phyloP scores from a whole-genome alignment of 2,797 vertebrate genomes.

The Capromys pilorides region DNA sequence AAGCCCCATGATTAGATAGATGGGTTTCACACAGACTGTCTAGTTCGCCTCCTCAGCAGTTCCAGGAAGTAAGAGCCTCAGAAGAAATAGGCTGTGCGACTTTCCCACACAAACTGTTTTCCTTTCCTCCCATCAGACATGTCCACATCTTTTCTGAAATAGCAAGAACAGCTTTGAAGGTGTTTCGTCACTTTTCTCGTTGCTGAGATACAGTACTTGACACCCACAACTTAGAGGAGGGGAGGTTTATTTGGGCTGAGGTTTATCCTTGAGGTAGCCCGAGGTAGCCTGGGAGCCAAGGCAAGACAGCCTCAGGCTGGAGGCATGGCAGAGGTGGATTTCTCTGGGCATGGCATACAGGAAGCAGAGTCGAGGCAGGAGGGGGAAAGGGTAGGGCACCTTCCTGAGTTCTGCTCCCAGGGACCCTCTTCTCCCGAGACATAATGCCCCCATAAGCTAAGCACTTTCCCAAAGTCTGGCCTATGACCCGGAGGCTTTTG shows the following conservation, averaged over 20 bases:
- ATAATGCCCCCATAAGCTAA: not conserved
- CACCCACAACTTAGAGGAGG: not conserved
- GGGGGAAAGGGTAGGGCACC: not conserved
- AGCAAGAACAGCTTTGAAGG: not conserved
- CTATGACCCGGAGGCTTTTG: not conserved
- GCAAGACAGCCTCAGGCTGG: not conserved
- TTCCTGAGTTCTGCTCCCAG: not conserved
- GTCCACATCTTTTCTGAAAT: not conserved
- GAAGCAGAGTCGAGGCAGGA: not conserved
- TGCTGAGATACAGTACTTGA: not conserved
- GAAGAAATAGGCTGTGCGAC: not conserved
- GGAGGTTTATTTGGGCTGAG: not conserved
- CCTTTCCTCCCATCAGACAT: not conserved
- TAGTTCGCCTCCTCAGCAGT: slow-evolving; percentile 57
- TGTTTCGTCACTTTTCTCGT: not conserved
- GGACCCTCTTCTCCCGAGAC: not conserved
- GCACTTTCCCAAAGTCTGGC: not conserved
- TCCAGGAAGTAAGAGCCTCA: slow-evolving; percentile 18
- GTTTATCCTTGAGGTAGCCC: not conserved
- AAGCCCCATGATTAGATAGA: slow-evolving; percentile 18
- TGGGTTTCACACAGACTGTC: slow-evolving; percentile 51
- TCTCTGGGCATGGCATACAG: not conserved
- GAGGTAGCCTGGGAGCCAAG: not conserved
- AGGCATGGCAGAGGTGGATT: not conserved
- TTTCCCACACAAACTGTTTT: not conserved